These are phyloP conservation scores for Meiosimyza decipiens DNA, from an alignment of 2,888 invertebrate species.

Conservation along the genomic window DNA sequence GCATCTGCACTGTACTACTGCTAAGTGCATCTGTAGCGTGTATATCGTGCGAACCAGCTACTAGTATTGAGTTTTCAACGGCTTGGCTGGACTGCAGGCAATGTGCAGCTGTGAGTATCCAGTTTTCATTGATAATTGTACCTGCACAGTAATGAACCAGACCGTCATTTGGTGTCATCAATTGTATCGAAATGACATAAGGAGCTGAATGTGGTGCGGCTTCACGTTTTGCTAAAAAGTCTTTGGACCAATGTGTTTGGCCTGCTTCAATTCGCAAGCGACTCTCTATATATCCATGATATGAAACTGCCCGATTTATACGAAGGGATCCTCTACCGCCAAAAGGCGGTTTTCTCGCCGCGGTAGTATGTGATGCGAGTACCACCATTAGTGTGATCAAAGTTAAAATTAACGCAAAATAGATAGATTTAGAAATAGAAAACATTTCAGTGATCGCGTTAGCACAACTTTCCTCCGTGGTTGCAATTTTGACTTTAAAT, in stretches of 20 bases:
- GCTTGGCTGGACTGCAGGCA: constrained; percentile 56
- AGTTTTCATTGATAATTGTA: constrained; percentile 62
- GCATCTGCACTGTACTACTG: constrained; percentile 52
- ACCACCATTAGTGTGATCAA: constrained; percentile 59
- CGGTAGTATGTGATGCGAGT: constrained; percentile 48
- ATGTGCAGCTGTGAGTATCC: constrained; percentile 65
- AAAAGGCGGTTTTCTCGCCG: constrained; percentile 34
- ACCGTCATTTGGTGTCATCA: constrained; percentile 54
- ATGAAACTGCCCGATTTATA: constrained; percentile 26
- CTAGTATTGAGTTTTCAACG: constrained; percentile 58
- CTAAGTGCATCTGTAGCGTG: constrained; percentile 48
- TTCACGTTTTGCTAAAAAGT: constrained; percentile 60
- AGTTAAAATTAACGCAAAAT: constrained; percentile 53
- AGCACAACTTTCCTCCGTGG: constrained; percentile 44
- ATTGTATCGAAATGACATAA: constrained; percentile 62
- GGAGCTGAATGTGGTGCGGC: constrained; percentile 62
- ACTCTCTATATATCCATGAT: constrained; percentile 52
- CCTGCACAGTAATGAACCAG: constrained; percentile 64
- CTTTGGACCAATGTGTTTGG: constrained; percentile 55
- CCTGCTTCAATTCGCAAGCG: constrained; percentile 44
- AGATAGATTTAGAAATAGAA: constrained; percentile 52
- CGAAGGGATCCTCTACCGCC: constrained; percentile 7
- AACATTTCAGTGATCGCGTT: constrained; percentile 50
- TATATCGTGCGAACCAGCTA: constrained; percentile 63
- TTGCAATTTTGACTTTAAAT: constrained; percentile 27